Conservation (phyloP, 2,888 invertebrate genomes). For the Hypomecis atomaria region DNA sequence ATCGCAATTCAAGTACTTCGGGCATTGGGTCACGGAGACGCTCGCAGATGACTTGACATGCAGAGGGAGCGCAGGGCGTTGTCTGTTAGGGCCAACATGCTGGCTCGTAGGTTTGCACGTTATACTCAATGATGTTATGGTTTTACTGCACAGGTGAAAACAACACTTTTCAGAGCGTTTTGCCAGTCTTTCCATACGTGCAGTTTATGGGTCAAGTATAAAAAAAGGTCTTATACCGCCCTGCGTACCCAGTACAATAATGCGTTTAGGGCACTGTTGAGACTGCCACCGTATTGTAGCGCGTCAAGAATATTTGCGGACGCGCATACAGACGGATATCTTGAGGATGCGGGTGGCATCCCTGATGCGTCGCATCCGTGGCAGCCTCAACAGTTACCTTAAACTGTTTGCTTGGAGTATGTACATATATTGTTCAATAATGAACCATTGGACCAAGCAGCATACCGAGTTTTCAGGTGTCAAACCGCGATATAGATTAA, state of each 20-base stretch:
- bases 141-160: too few relatives aligned
- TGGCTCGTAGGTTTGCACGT: too few relatives aligned
- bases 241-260: too few relatives aligned
- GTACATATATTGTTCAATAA: background rate
- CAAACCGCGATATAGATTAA: too few relatives aligned
- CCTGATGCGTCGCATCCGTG: slow-evolving; percentile 12
- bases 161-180: too few relatives aligned
- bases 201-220: slow-evolving; percentile 11
- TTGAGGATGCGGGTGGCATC: slow-evolving; percentile 1
- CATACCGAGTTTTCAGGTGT: too few relatives aligned
- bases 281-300: slow-evolving; percentile 2
- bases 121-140: too few relatives aligned
- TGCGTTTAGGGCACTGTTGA: slow-evolving; percentile 6
- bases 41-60: too few relatives aligned
- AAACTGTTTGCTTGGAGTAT: slow-evolving; percentile 4
- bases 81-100: too few relatives aligned
- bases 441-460: slow-evolving; percentile 1
- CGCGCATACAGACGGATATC: slow-evolving; percentile 2
- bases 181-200: slow-evolving; percentile 12
- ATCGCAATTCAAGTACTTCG: too few relatives aligned
- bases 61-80: too few relatives aligned
- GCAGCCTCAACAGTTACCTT: slow-evolving; percentile 5
- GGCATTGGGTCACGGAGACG: too few relatives aligned
- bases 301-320: slow-evolving; percentile 3
- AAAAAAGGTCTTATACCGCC: background rate